Evolutionary conservation across 2,113 vertebrate genomes (phyloP).

Genomic region (Prietella phreatophila): DNA sequence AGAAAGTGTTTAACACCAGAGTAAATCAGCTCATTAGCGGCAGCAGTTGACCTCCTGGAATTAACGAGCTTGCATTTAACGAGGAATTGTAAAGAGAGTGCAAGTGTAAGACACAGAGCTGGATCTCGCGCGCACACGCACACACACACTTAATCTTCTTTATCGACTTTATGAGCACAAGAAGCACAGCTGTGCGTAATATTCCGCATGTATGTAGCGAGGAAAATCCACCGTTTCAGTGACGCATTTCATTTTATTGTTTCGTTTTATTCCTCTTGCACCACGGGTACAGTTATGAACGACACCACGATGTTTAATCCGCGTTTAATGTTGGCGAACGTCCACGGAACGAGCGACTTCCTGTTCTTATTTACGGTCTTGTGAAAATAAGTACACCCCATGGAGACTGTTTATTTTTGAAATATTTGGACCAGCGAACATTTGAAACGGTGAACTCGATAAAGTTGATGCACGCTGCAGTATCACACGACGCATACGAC

Average conservation of each 20-base stretch:
- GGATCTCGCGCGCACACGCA: background rate
- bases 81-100: background rate
- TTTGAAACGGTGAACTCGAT: no score
- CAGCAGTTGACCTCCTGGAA: slow-evolving; percentile 54
- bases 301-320: background rate
- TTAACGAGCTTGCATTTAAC: slow-evolving; percentile 58
- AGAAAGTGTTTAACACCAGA: slow-evolving; percentile 51
- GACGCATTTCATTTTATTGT: background rate
- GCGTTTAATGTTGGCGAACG: no score
- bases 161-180: background rate
- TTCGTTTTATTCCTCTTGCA: background rate
- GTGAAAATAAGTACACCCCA: no score
- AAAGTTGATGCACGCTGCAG: no score
- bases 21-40: slow-evolving; percentile 58
- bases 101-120: background rate
- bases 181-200: background rate
- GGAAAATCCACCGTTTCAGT: background rate
- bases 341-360: no score
- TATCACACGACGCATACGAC: no score
- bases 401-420: no score
- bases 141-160: background rate
- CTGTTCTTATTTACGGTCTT: background rate
- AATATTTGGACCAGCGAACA: no score
- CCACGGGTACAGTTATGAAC: no score
- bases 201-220: background rate